Base-by-base conservation (phyloP, 2,888 invertebrate species). In the Cephus pygmeus region DNA sequence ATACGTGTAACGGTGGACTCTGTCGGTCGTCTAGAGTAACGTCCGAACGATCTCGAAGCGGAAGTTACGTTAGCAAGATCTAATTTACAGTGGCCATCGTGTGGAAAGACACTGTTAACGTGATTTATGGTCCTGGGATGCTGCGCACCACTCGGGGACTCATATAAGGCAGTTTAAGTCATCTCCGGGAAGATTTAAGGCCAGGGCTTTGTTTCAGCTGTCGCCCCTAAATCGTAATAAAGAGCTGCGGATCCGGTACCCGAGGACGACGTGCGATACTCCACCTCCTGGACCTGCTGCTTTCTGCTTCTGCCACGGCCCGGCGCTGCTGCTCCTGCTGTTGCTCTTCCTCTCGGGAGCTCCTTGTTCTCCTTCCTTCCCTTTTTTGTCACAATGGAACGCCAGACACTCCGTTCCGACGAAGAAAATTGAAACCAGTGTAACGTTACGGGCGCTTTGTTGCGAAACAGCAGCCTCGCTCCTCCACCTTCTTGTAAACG, bases 161-260 rank as follows among this genome's bases (percentile, higher is more conserved):
- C 71, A 71, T 71, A 79, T 78, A 81, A 80, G 73, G 71, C 73
- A 78, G 77, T 81, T 80, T 80, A 77, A 83, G 79, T 79, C 81
- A 82, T 83, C 78, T 76, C 79, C 78, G 73, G 76, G 9, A 35
- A 81, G 80, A 84, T 81, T 84, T 81, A 81, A 79, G 75, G 68
- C 75, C 77, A 69, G 76, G 83, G 78, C 81, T 81, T 81, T 81
- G 83, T 81, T 80, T 82, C 82, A 84, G 84, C 82, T 81, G 82
- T 84, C 80, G 79, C 76, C 78, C 79, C 80, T 80, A 82, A 81
- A 81, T 81, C 80, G 82, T 83, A 74, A 77, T 79, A 69, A 80
- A 80, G 75, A 76, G 77, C 75, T 75, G 33, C 75, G 36, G 69
- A 36, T 79, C 71, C 76, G 34, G 75, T 35, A 76, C 69, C 69